Evolutionary conservation across 2,888 invertebrate genomes (phyloP).

Genomic region (Chalcosyrphus nemorum): DNA sequence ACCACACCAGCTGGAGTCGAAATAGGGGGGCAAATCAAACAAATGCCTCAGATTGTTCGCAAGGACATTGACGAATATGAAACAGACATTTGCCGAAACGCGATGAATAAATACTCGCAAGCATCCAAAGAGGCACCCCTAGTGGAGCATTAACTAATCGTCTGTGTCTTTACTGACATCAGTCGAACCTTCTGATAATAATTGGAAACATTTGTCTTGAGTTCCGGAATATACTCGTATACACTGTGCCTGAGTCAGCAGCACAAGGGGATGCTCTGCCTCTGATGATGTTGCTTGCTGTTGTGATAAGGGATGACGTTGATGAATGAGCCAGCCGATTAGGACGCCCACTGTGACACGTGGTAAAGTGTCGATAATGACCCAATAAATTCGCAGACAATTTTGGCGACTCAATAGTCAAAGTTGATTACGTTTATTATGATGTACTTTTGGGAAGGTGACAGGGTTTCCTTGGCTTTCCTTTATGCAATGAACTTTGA

Average conservation of each 20-base stretch:
- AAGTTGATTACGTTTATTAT: not conserved
- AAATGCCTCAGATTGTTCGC: slow-evolving; percentile 60
- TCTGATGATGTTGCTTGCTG: slow-evolving; percentile 38
- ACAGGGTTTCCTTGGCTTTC: not conserved
- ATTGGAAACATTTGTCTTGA: slow-evolving; percentile 66
- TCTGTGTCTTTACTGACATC: slow-evolving; percentile 42
- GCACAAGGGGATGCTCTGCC: slow-evolving; percentile 13
- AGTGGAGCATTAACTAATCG: slow-evolving; percentile 59
- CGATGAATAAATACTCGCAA: slow-evolving; percentile 54
- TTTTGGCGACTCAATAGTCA: not conserved
- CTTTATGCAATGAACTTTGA: not conserved
- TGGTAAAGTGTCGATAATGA: slow-evolving; percentile 65
- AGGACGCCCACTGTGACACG: slow-evolving; percentile 51
- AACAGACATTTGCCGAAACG: slow-evolving; percentile 63
- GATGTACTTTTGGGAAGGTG: not conserved
- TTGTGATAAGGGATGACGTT: slow-evolving; percentile 59
- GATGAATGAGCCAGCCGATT: slow-evolving; percentile 58
- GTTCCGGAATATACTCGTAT: slow-evolving; percentile 4
- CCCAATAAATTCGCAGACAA: slow-evolving; percentile 40
- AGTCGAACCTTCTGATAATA: slow-evolving; percentile 54
- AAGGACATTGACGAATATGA: slow-evolving; percentile 72
- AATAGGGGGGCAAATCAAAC: slow-evolving; percentile 45
- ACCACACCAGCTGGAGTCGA: not conserved
- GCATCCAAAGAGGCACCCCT: slow-evolving; percentile 7
- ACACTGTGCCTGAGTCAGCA: too few species aligned